Evolutionary conservation across 2,113 vertebrate species (phyloP).

Genomic region (Etheostoma spectabile): DNA sequence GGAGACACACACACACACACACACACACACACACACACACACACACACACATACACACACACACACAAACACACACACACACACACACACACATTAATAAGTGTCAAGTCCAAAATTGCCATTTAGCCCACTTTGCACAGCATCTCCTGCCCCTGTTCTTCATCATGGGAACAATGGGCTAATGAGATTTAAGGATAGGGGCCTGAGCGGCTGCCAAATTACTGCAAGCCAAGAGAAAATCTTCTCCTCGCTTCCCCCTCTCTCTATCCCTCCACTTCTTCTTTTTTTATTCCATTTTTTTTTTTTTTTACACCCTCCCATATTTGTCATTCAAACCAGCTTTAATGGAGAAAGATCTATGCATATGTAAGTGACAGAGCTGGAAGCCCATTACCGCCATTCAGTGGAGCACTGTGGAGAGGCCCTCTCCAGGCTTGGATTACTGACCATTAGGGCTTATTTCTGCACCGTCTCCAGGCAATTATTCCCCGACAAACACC

Average conservation of each 20-base stretch:
- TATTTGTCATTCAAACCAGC: constrained; percentile 84
- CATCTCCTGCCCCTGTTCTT: constrained; percentile 65
- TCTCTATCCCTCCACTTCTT: constrained; percentile 45
- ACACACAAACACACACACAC: constrained; percentile 11
- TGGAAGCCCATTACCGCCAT: constrained; percentile 82
- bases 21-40: no score
- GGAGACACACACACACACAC: no score
- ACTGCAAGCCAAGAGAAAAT: constrained; percentile 76
- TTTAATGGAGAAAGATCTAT: constrained; percentile 84
- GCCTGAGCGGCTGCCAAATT: constrained; percentile 78
- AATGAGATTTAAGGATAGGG: constrained; percentile 81
- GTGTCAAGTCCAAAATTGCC: constrained; percentile 59
- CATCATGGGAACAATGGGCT: constrained; percentile 86
- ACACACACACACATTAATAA: constrained; percentile 35
- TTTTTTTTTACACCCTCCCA: constrained; percentile 66
- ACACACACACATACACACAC: background rate
- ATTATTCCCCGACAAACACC: constrained; percentile 71
- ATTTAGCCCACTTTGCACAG: constrained; percentile 81
- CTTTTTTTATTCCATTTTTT: constrained; percentile 23
- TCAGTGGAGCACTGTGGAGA: constrained; percentile 82
- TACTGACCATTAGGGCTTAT: constrained; percentile 85
- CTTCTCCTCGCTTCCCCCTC: constrained; percentile 62
- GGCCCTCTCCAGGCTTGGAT: constrained; percentile 82
- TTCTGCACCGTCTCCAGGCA: constrained; percentile 81
- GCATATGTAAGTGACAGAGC: constrained; percentile 85